Percentiles rank a stretch among this genome's conserved stretches.
These are phyloP conservation scores for Takifugu flavidus DNA, from an alignment of 2,113 vertebrate species.

Conservation along the genomic window DNA sequence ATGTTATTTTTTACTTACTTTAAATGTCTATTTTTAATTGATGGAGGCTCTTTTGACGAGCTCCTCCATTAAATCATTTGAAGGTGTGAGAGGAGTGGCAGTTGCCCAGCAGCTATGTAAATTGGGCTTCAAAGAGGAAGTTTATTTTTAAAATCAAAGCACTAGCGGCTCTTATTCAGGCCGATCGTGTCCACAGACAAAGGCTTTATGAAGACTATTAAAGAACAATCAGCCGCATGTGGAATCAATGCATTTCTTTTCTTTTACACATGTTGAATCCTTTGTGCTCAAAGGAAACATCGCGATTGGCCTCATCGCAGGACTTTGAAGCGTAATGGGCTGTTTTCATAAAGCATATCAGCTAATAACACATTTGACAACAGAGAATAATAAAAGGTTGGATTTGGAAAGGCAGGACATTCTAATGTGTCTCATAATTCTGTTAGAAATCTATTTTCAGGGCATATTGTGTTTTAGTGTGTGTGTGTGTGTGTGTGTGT, in stretches of 20 bases:
- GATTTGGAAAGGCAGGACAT: neutral
- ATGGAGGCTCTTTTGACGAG: constrained; percentile 50
- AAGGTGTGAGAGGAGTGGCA: constrained; percentile 55
- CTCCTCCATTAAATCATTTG: constrained; percentile 64
- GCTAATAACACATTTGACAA: constrained; percentile 19
- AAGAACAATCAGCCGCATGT: constrained; percentile 45
- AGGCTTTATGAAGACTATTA: constrained; percentile 34
- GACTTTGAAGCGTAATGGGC: constrained; percentile 44
- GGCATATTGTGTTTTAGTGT: too few species aligned
- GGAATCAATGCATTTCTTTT: constrained; percentile 52
- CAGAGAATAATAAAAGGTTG: constrained; percentile 11
- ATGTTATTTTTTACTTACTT: constrained; percentile 53
- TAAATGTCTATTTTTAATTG: constrained; percentile 71
- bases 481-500: neutral
- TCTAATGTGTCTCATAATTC: neutral
- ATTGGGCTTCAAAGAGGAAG: constrained; percentile 53
- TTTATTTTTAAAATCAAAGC: constrained; percentile 68
- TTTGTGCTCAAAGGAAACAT: constrained; percentile 43
- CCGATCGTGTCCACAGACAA: constrained; percentile 47
- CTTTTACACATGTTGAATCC: constrained; percentile 46
- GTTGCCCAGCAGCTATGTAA: constrained; percentile 57
- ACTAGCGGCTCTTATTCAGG: constrained; percentile 39
- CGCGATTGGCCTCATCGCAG: constrained; percentile 25
- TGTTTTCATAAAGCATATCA: constrained; percentile 27
- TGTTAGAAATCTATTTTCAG: too few species aligned